A percentile compares a stretch with the other conserved stretches of the same genome.
phyloP scores from a whole-genome alignment of 2,797 vertebrate species.

The Okamejei kenojei region DNA sequence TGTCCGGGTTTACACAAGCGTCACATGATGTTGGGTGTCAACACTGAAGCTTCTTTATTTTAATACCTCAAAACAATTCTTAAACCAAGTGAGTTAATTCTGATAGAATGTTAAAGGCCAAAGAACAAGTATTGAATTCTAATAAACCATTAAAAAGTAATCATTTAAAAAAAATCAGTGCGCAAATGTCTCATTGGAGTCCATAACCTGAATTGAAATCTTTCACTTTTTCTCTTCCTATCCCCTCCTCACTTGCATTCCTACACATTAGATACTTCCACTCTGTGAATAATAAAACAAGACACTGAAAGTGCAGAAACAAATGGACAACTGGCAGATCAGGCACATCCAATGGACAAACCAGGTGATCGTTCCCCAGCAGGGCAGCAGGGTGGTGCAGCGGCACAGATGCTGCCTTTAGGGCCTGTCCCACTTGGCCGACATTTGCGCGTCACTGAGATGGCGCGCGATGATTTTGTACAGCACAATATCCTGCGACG shows the following conservation, averaged over 20 bases:
- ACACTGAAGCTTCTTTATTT: not conserved
- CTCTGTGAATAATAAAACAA: not conserved
- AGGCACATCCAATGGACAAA: not conserved
- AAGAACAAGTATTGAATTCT: not conserved
- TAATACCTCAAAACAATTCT: not conserved
- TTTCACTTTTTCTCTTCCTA: not conserved
- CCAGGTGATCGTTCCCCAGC: too few species aligned
- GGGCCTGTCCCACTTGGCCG: too few species aligned
- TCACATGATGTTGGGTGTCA: not conserved
- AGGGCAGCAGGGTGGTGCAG: too few species aligned
- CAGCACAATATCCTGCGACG: too few species aligned
- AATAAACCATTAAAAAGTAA: not conserved
- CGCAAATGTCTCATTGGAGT: not conserved
- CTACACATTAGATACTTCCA: not conserved
- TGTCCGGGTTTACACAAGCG: not conserved
- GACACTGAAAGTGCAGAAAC: not conserved
- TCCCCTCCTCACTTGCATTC: not conserved
- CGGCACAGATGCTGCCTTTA: too few species aligned
- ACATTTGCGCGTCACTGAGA: too few species aligned
- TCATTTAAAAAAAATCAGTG: not conserved
- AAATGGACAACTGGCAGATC: not conserved
- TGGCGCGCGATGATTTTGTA: too few species aligned
- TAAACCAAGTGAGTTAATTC: not conserved
- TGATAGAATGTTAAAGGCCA: not conserved
- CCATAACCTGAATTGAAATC: not conserved